phyloP scores from a whole-genome alignment of 2,888 invertebrate genomes.

The Griposia aprilina region DNA sequence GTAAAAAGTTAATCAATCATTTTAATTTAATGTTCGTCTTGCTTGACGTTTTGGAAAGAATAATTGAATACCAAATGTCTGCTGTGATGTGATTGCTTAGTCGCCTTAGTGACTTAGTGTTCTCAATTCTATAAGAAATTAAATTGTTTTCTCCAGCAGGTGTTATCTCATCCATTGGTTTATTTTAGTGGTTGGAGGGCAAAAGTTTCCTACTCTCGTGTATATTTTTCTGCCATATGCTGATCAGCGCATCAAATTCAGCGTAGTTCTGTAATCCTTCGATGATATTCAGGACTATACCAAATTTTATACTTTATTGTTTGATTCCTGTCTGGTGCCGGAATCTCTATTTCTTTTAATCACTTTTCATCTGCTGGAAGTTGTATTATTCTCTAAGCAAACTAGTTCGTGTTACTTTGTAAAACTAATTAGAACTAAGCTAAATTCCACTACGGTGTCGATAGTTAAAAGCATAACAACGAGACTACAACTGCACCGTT shows the following conservation, averaged over 20 bases:
- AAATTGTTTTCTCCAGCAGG: conserved; percentile 6
- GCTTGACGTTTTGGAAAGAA: conserved; percentile 45
- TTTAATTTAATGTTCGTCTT: conserved; percentile 21
- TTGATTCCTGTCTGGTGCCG: background rate
- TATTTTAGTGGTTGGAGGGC: conserved; percentile 6
- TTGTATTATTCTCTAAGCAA: background rate
- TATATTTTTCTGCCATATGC: background rate
- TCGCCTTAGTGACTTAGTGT: background rate
- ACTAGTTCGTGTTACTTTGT: background rate
- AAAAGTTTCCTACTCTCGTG: background rate
- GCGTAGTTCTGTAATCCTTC: too few species aligned
- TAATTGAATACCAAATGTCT: conserved; percentile 42
- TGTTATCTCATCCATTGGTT: conserved; percentile 1
- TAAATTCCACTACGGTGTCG: conserved; percentile 39
- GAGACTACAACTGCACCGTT: background rate
- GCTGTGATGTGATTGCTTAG: background rate
- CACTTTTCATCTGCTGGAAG: background rate
- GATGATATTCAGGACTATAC: background rate
- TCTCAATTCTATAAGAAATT: conserved; percentile 10
- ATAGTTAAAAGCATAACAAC: background rate
- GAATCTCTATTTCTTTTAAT: too few species aligned
- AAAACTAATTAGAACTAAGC: conserved; percentile 38
- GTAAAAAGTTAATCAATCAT: conserved; percentile 60
- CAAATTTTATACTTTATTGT: background rate
- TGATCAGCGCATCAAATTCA: conserved; percentile 2